Evolutionary conservation across 1,140 invertebrate genomes (phyloP).

Genomic region (Polypedilum vanderplanki): DNA sequence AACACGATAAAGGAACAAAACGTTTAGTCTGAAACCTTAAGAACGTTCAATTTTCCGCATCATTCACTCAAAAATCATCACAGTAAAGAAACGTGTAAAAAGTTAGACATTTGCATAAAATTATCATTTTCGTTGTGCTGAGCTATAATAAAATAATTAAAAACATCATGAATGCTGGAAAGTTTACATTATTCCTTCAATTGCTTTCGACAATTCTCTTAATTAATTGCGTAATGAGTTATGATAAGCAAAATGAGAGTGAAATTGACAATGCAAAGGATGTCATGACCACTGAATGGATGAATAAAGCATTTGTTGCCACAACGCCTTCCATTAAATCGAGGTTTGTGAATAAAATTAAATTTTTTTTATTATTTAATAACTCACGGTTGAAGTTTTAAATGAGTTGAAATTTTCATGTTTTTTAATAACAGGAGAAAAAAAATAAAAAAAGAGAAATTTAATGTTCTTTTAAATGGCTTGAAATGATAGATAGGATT

Average conservation of each 20-base stretch:
- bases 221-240: slow-evolving; percentile 19
- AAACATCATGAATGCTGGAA: slow-evolving; percentile 10
- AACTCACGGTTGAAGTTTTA: too few species aligned
- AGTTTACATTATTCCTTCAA: background rate
- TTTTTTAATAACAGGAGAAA: too few species aligned
- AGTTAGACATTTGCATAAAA: slow-evolving; percentile 19
- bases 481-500: too few species aligned
- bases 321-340: background rate
- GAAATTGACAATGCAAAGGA: slow-evolving; percentile 4
- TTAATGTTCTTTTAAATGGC: too few species aligned
- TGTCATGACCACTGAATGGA: background rate
- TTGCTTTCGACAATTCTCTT: slow-evolving; percentile 12
- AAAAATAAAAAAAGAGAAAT: too few species aligned
- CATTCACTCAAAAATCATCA: background rate
- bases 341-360: background rate
- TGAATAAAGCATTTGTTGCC: slow-evolving; percentile 11
- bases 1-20: background rate
- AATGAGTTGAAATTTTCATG: too few species aligned
- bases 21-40: background rate
- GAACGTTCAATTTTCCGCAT: background rate
- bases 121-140: background rate
- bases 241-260: slow-evolving; percentile 12
- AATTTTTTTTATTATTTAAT: too few species aligned
- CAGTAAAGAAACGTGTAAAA: background rate
- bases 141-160: slow-evolving; percentile 3